Evolutionary conservation across 2,113 vertebrate genomes (phyloP).

Genomic region (Acanthochromis polyacanthus): DNA sequence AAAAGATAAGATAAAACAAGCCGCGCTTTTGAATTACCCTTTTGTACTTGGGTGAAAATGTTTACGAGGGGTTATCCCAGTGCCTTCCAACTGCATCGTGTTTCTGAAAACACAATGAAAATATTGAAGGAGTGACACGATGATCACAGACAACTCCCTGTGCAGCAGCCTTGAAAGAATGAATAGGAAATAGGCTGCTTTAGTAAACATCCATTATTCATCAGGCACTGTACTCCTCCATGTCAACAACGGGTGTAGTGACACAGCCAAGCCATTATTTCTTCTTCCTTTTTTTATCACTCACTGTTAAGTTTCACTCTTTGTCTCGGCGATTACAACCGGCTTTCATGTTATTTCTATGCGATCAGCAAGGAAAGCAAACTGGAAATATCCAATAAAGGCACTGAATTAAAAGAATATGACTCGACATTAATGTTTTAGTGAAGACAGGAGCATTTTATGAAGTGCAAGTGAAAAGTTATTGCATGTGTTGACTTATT

Average conservation of each 20-base stretch:
- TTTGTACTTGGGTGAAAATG: conserved; percentile 22
- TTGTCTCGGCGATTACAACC: neutral
- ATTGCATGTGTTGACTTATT: neutral
- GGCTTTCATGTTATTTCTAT: conserved; percentile 19
- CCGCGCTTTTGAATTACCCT: conserved; percentile 6
- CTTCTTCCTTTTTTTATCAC: conserved; percentile 7
- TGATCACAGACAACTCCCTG: conserved; percentile 63
- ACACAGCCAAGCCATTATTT: conserved; percentile 66
- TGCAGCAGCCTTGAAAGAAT: conserved; percentile 58
- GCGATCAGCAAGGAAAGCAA: conserved; percentile 18
- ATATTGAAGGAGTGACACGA: conserved; percentile 53
- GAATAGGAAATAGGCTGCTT: conserved; percentile 70
- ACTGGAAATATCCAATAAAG: conserved; percentile 8
- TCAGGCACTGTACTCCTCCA: conserved; percentile 49
- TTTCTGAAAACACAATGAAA: conserved; percentile 45
- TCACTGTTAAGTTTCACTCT: neutral
- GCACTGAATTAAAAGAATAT: conserved; percentile 22
- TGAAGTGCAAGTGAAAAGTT: neutral
- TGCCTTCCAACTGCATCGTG: conserved; percentile 23
- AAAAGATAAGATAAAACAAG: conserved; percentile 9
- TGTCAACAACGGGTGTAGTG: conserved; percentile 61
- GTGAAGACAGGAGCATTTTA: conserved; percentile 21
- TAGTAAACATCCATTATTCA: conserved; percentile 78
- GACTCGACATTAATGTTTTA: neutral
- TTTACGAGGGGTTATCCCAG: conserved; percentile 32